Percentiles rank a stretch among this genome's conserved stretches.
Conservation (phyloP, 1,140 invertebrate genomes). For the Meloidogyne floridensis region DNA sequence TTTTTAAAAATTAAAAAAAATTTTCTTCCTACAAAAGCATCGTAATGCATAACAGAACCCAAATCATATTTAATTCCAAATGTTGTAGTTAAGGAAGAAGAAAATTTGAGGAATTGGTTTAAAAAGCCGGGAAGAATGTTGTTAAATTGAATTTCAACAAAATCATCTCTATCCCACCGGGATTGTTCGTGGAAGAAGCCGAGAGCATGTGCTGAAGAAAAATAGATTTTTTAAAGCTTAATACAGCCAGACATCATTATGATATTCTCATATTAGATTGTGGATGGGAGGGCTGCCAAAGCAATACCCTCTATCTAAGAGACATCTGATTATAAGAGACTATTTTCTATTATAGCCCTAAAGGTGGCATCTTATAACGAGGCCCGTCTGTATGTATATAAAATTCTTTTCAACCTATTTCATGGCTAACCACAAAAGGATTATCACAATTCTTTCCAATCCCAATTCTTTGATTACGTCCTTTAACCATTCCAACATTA, state of each 20-base stretch:
- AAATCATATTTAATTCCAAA: conserved; percentile 33
- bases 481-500: conserved; percentile 30
- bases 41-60: conserved; percentile 34
- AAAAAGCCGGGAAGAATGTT: conserved; percentile 39
- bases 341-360: too few relatives aligned
- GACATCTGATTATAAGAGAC: too few relatives aligned
- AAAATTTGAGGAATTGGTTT: conserved; percentile 43
- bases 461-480: conserved; percentile 31
- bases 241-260: too few relatives aligned
- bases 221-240: background rate
- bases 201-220: conserved; percentile 34
- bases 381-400: too few relatives aligned
- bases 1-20: background rate
- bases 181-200: conserved; percentile 46
- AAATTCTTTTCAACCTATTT: conserved; percentile 33
- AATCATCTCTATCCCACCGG: conserved; percentile 38
- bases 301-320: too few relatives aligned
- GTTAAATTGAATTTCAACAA: conserved; percentile 31
- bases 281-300: too few relatives aligned
- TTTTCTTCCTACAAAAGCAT: conserved; percentile 9
- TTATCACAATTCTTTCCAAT: conserved; percentile 38
- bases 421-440: conserved; percentile 44
- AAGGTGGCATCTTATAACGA: too few relatives aligned
- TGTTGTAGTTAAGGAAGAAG: conserved; percentile 8
- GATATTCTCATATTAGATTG: too few relatives aligned